phyloP scores from a whole-genome alignment of 37 sponge, comb jelly and placozoan species.

The Haliclona indistincta region DNA sequence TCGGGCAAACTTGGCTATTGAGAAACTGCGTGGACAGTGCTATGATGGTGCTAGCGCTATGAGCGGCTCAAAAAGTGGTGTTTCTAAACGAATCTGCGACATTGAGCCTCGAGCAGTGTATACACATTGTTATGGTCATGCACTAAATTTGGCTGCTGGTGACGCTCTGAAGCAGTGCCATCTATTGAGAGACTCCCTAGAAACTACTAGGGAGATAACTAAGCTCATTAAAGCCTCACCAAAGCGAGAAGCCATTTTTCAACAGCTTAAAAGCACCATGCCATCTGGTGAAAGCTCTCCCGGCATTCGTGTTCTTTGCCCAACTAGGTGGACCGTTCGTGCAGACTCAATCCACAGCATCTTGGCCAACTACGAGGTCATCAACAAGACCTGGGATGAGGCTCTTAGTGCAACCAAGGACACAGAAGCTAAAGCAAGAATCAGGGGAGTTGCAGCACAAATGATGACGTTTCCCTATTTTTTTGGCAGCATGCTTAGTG shows the following conservation, averaged over 20 bases:
- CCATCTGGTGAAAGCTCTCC: conserved; percentile 9
- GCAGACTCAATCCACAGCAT: conserved; percentile 35
- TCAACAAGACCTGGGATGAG: conserved; percentile 11
- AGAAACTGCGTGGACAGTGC: conserved; percentile 60
- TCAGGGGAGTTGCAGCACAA: conserved; percentile 24
- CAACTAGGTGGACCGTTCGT: conserved; percentile 55
- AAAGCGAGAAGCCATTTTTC: conserved; percentile 50
- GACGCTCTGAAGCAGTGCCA: conserved; percentile 53
- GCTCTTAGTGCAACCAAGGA: not conserved
- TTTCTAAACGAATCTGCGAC: conserved; percentile 28
- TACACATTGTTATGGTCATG: conserved; percentile 75
- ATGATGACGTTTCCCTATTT: conserved; percentile 14
- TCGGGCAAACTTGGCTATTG: conserved; percentile 19
- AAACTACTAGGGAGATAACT: conserved; percentile 54
- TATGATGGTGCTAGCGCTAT: conserved; percentile 62
- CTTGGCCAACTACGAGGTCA: conserved; percentile 30
- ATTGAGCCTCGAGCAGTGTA: conserved; percentile 64
- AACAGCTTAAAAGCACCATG: conserved; percentile 33
- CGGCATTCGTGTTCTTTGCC: conserved; percentile 50
- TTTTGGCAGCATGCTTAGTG: conserved; percentile 33
- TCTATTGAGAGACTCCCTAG: conserved; percentile 55
- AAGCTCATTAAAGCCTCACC: conserved; percentile 72
- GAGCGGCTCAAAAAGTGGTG: conserved; percentile 46
- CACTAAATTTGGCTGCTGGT: conserved; percentile 62
- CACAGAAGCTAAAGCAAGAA: conserved; percentile 24